A percentile compares a stretch with the other conserved stretches of the same genome.
Evolutionary conservation across 2,888 invertebrate species (phyloP).

Genomic region (Aradus depressus): DNA sequence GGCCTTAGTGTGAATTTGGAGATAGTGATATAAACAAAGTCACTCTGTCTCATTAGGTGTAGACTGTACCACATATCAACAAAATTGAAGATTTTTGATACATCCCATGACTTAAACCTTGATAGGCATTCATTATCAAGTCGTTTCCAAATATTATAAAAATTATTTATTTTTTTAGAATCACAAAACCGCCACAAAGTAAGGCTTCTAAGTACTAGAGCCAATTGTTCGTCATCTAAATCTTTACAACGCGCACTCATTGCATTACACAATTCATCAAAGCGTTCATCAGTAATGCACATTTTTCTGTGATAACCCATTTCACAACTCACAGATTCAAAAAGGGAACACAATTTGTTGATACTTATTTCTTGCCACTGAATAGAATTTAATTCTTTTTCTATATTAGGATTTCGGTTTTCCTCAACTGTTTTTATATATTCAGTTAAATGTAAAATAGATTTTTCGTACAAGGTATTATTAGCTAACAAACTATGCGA

Average conservation of each 20-base stretch:
- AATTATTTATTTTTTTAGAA: slow-evolving; percentile 46
- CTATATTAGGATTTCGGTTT: no score
- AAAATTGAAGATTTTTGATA: slow-evolving; percentile 45
- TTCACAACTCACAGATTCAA: no score
- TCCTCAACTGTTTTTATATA: no score
- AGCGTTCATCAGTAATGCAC: slow-evolving; percentile 12
- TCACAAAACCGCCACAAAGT: slow-evolving; percentile 43
- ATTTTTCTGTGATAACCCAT: not conserved
- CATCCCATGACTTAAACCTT: slow-evolving; percentile 42
- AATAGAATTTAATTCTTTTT: no score
- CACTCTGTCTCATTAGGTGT: slow-evolving; percentile 43
- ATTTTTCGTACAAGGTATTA: no score
- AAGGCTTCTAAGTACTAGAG: slow-evolving; percentile 43
- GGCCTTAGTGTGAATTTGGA: slow-evolving; percentile 47
- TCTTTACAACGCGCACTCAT: slow-evolving; percentile 43
- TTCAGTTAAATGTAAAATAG: no score
- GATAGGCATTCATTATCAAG: slow-evolving; percentile 53
- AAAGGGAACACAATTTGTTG: not conserved
- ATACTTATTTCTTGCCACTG: not conserved
- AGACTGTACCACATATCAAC: slow-evolving; percentile 54
- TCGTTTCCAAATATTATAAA: slow-evolving; percentile 51
- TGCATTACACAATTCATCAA: slow-evolving; percentile 13
- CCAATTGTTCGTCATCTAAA: slow-evolving; percentile 47
- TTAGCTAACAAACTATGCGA: no score
- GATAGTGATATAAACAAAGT: slow-evolving; percentile 45